A percentile compares a stretch with the other conserved stretches of the same genome.
phyloP scores from a whole-genome alignment of 2,888 invertebrate genomes.

The Nomada hirtipes region DNA sequence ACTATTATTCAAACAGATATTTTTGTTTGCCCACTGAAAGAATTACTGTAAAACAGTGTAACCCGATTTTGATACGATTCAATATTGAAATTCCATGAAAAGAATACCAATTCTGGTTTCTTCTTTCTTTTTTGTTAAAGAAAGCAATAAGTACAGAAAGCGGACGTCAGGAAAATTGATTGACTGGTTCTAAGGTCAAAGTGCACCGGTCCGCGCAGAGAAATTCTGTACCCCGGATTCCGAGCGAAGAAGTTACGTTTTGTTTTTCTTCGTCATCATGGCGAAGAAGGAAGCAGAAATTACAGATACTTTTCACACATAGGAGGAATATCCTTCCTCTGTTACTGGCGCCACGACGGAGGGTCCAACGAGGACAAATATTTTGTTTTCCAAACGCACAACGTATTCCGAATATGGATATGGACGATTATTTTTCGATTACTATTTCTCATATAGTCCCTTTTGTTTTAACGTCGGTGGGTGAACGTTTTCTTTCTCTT shows the following conservation, averaged over 20 bases:
- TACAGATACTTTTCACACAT: not conserved
- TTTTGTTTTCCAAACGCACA: conserved; percentile 21
- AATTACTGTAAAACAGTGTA: not conserved
- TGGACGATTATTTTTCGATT: conserved; percentile 45
- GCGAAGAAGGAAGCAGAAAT: conserved; percentile 24
- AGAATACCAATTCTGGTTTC: not conserved
- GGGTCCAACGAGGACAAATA: conserved; percentile 43
- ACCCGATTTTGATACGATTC: not conserved
- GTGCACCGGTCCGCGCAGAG: conserved; percentile 57
- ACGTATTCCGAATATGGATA: conserved; percentile 30
- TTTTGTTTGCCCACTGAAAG: not conserved
- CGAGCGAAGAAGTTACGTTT: conserved; percentile 40
- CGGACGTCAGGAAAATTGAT: conserved; percentile 24
- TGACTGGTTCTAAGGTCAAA: conserved; percentile 52
- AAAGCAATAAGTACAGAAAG: conserved; percentile 40
- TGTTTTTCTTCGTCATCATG: not conserved
- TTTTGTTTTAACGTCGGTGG: conserved; percentile 8
- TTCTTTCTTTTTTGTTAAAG: not conserved
- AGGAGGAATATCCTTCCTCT: conserved; percentile 17
- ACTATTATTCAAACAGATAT: conserved; percentile 5
- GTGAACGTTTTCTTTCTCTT: not conserved
- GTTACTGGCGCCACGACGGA: conserved; percentile 27
- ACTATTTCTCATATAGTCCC: conserved; percentile 45
- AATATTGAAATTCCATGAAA: not conserved
- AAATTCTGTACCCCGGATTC: conserved; percentile 55